A percentile compares a stretch with the other conserved stretches of the same genome.
phyloP scores from a whole-genome alignment of 2,888 invertebrate species.

The Apotomis betuletana region DNA sequence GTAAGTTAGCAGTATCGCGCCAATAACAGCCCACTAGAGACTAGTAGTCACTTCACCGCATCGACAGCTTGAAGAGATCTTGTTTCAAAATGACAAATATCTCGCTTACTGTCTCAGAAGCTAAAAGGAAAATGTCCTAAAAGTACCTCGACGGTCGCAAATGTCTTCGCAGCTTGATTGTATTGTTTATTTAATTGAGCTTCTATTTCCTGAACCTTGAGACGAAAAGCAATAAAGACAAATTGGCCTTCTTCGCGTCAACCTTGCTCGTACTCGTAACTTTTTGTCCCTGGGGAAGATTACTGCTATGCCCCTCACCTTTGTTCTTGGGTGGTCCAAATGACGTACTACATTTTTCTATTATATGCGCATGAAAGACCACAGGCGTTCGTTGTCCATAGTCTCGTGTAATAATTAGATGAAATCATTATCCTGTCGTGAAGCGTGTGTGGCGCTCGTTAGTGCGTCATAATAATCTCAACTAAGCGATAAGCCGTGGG shows the following conservation, averaged over 20 bases:
- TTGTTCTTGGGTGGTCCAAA: slow-evolving; percentile 33
- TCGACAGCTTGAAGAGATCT: slow-evolving; percentile 48
- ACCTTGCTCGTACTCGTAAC: slow-evolving; percentile 29
- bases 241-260: slow-evolving; percentile 15
- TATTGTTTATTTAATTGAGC: slow-evolving; percentile 17
- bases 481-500: slow-evolving; percentile 18
- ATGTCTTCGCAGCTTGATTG: neutral
- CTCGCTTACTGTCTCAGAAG: slow-evolving; percentile 8
- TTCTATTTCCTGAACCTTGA: slow-evolving; percentile 25
- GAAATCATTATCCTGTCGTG: slow-evolving; percentile 39
- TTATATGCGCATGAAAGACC: slow-evolving; percentile 18
- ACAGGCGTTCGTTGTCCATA: slow-evolving; percentile 8
- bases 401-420: slow-evolving; percentile 35
- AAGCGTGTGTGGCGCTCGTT: slow-evolving; percentile 28
- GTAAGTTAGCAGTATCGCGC: slow-evolving; percentile 21
- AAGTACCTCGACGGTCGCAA: neutral
- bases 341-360: slow-evolving; percentile 3
- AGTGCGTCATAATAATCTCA: slow-evolving; percentile 16
- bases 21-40: slow-evolving; percentile 44
- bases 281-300: slow-evolving; percentile 19
- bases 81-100: slow-evolving; percentile 43
- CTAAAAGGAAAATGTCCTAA: slow-evolving; percentile 6
- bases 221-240: slow-evolving; percentile 16
- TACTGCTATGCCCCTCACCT: slow-evolving; percentile 5
- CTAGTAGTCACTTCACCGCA: slow-evolving; percentile 46